phyloP scores from a whole-genome alignment of 1,140 invertebrate species.

The Aradophagus sp. region DNA sequence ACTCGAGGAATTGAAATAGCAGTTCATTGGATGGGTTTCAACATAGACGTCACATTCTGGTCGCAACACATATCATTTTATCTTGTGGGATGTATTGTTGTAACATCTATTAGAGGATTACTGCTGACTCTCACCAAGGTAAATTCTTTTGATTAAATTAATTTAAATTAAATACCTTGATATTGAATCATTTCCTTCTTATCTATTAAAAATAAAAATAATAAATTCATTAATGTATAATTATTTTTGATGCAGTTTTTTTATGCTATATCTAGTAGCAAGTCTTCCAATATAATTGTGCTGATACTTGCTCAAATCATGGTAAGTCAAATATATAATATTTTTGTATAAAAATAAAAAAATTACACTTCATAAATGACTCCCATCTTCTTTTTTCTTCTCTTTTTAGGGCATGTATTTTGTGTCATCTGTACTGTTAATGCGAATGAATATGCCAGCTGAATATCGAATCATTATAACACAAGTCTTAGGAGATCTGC shows the following conservation, averaged over 20 bases:
- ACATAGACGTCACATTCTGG: conserved; percentile 98
- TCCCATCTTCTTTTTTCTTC: no score
- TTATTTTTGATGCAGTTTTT: conserved; percentile 87
- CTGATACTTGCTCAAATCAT: conserved; percentile 97
- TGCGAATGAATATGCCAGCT: conserved; percentile 99
- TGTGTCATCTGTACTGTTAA: conserved; percentile 96
- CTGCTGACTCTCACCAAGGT: conserved; percentile 98
- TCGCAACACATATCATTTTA: conserved; percentile 99
- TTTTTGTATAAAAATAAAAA: conserved; percentile 6
- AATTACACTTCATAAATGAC: no score
- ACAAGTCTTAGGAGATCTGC: conserved; percentile 96
- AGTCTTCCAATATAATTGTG: conserved; percentile 99
- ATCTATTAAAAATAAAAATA: no score
- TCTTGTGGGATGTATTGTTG: conserved; percentile 97
- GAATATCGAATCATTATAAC: conserved; percentile 98
- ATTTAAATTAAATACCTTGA: no score
- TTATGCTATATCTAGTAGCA: conserved; percentile 99
- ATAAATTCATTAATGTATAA: no score
- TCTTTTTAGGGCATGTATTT: conserved; percentile 96
- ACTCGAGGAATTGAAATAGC: conserved; percentile 97
- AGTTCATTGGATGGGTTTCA: conserved; percentile 96
- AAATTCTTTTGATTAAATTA: conserved; percentile 53
- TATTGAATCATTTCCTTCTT: no score
- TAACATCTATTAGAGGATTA: conserved; percentile 97
- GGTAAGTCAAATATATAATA: conserved; percentile 76